Conservation (phyloP, 1,140 invertebrate genomes). For the Nasonia longicornis region DNA sequence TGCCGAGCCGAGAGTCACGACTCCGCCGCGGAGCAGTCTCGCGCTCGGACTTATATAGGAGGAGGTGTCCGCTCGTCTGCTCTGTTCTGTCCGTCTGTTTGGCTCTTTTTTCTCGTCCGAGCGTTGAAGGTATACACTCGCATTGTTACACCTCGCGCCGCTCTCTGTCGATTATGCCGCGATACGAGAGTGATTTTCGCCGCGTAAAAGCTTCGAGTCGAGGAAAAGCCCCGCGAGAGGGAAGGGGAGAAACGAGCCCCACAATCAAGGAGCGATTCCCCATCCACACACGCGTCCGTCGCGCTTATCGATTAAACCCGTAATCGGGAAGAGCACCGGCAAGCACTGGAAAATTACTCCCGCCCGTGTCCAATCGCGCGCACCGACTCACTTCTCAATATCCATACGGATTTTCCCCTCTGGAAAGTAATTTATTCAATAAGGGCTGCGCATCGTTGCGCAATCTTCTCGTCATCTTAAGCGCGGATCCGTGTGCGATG, state of each 20-base stretch:
- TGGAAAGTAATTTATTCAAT: background rate
- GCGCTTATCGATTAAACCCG: background rate
- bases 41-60: background rate
- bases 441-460: background rate
- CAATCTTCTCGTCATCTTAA: background rate
- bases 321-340: background rate
- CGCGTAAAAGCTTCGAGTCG: too few relatives aligned
- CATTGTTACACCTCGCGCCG: slow-evolving; percentile 16
- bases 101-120: background rate
- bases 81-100: background rate
- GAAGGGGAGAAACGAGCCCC: background rate
- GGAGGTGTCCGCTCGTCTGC: slow-evolving; percentile 1
- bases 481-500: background rate
- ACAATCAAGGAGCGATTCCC: background rate
- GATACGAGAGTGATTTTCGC: too few relatives aligned
- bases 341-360: background rate
- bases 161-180: background rate
- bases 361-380: background rate
- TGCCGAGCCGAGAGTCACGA: slow-evolving; percentile 22
- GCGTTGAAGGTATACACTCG: background rate
- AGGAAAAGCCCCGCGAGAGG: too few relatives aligned
- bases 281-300: background rate
- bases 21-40: background rate
- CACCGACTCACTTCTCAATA: background rate
- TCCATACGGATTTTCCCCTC: background rate